These are phyloP conservation scores for Exephanes ischioxanthus DNA, from an alignment of 2,888 invertebrate genomes.

Conservation along the genomic window DNA sequence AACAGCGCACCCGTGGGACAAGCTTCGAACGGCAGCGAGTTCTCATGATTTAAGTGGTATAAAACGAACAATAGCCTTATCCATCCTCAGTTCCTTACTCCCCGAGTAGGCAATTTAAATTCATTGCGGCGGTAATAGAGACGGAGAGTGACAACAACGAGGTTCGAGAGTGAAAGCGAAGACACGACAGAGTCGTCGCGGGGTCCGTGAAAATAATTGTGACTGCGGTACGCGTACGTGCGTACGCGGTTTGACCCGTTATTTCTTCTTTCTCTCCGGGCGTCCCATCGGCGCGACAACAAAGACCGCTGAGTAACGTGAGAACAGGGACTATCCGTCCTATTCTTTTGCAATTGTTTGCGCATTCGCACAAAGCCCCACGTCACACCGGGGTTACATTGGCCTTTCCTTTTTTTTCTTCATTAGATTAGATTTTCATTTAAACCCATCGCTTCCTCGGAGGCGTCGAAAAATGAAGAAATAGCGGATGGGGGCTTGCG, in stretches of 20 bases:
- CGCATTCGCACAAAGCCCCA: conserved; percentile 25
- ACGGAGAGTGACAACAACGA: conserved; percentile 42
- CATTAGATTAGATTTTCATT: conserved; percentile 25
- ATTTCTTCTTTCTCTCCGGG: conserved; percentile 43
- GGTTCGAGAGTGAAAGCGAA: conserved; percentile 60
- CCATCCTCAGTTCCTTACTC: conserved; percentile 10
- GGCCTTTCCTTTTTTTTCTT: conserved; percentile 9
- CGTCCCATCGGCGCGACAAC: conserved; percentile 40
- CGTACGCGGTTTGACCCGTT: conserved; percentile 25
- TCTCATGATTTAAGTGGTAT: conserved; percentile 3
- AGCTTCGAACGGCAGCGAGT: not conserved
- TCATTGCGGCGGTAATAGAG: conserved; percentile 28
- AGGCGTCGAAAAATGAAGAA: not conserved
- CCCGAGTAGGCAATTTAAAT: conserved; percentile 25
- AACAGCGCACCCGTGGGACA: not conserved
- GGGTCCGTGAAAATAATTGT: conserved; percentile 65
- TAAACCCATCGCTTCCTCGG: conserved; percentile 6
- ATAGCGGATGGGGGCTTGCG: not conserved
- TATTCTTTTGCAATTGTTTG: conserved; percentile 33
- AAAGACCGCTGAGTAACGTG: conserved; percentile 54
- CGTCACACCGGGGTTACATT: conserved; percentile 16
- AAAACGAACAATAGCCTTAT: not conserved
- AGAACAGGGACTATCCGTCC: conserved; percentile 46
- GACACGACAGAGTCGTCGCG: conserved; percentile 18
- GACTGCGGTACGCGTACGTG: conserved; percentile 48